Evolutionary conservation across 1,140 invertebrate species (phyloP).

Genomic region (Musca vetustissima): DNA sequence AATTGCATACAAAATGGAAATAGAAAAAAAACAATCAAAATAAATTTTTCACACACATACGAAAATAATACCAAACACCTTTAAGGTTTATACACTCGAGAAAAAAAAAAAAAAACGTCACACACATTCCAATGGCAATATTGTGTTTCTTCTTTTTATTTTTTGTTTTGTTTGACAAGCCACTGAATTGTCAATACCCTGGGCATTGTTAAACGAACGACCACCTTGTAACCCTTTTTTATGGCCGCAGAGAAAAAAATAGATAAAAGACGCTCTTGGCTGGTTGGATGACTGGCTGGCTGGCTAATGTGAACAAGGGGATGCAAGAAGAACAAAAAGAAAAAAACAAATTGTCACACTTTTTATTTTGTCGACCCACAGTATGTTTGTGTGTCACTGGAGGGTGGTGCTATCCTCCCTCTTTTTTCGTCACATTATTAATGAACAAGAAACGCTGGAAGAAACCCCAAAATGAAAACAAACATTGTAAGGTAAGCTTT

Average conservation of each 20-base stretch:
- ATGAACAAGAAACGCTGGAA: no score
- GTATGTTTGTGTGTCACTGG: neutral
- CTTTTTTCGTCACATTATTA: neutral
- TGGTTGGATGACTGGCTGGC: no score
- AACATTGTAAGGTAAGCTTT: no score
- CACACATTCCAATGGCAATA: neutral
- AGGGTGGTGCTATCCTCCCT: neutral
- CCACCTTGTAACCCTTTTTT: neutral
- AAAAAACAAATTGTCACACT: conserved; percentile 2
- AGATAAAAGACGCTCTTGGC: neutral
- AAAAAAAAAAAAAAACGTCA: no score
- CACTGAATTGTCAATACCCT: conserved; percentile 13
- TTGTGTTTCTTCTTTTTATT: no score
- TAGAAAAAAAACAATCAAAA: conserved; percentile 1
- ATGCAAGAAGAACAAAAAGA: conserved; percentile 8
- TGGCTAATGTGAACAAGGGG: neutral
- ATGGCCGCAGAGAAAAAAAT: neutral
- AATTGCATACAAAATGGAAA: neutral
- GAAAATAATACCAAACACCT: neutral
- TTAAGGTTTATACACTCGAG: conserved; percentile 9
- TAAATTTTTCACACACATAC: neutral
- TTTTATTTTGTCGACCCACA: neutral
- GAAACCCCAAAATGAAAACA: no score
- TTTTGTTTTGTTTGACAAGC: neutral
- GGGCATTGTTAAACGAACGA: neutral